Percentiles rank a stretch among this genome's conserved stretches.
Conservation (phyloP, 1,140 invertebrate genomes). For the Marisa cornuarietis region DNA sequence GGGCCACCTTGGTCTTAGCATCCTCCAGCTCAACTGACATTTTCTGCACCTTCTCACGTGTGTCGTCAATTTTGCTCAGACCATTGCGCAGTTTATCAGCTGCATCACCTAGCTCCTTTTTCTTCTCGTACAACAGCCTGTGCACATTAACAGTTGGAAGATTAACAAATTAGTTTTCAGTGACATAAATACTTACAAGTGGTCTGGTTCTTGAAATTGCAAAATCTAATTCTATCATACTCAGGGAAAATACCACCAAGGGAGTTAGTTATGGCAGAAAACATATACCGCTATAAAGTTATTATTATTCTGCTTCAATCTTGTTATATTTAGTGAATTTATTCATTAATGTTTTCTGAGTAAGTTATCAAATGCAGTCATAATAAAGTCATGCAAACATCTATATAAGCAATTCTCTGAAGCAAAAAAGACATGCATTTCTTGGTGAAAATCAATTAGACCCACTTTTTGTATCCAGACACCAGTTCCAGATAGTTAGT, state of each 20-base stretch:
- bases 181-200: background rate
- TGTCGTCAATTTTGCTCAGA: constrained; percentile 81
- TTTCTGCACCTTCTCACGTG: constrained; percentile 72
- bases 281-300: too few relatives aligned
- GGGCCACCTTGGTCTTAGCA: constrained; percentile 77
- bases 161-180: background rate
- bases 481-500: constrained; percentile 86
- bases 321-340: too few relatives aligned
- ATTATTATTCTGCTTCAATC: too few relatives aligned
- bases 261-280: too few relatives aligned
- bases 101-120: constrained; percentile 74
- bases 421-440: too few relatives aligned
- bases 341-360: too few relatives aligned
- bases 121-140: constrained; percentile 79
- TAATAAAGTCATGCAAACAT: too few relatives aligned
- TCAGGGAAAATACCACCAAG: too few relatives aligned
- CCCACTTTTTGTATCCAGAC: constrained; percentile 81
- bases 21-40: constrained; percentile 83
- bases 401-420: too few relatives aligned
- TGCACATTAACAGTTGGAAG: constrained; percentile 21
- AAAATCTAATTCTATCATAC: too few relatives aligned
- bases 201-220: background rate
- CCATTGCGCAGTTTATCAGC: constrained; percentile 78
- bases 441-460: background rate
- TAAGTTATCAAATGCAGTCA: too few relatives aligned